A percentile compares a stretch with the other conserved stretches of the same genome.
phyloP scores from a whole-genome alignment of 1,140 invertebrate species.

The Xylocopa sonorina region DNA sequence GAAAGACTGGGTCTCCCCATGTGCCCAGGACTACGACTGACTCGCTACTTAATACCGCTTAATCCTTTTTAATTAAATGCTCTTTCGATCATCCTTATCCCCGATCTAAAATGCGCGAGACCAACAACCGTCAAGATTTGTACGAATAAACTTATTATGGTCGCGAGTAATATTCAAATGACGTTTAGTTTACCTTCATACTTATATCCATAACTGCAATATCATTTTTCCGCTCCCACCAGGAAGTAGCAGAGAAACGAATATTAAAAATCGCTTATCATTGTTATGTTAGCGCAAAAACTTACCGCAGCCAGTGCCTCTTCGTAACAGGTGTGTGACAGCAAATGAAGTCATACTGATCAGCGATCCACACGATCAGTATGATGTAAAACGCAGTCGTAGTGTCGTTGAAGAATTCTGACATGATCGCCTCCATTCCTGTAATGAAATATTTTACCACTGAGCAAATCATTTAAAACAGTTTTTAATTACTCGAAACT shows the following conservation, averaged over 20 bases:
- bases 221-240: too few species aligned
- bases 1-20: conserved; percentile 28
- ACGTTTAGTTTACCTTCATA: too few species aligned
- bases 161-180: background rate
- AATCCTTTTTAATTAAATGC: conserved; percentile 79
- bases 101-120: background rate
- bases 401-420: conserved; percentile 99
- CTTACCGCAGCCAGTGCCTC: conserved; percentile 96
- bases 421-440: conserved; percentile 99
- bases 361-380: conserved; percentile 98
- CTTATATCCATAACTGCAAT: too few species aligned
- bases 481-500: background rate
- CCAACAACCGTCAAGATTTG: background rate
- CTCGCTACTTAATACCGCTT: conserved; percentile 72
- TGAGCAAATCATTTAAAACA: background rate
- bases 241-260: too few species aligned
- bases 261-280: too few species aligned
- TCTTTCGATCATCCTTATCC: conserved; percentile 60
- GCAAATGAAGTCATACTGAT: conserved; percentile 99
- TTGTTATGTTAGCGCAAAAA: conserved; percentile 3
- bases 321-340: conserved; percentile 98
- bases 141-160: background rate
- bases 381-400: conserved; percentile 99
- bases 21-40: conserved; percentile 36
- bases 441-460: conserved; percentile 76